Evolutionary conservation across 2,797 vertebrate species (phyloP), one percentile per base, ranked within the genome.

Genomic region (Acrocephalus scirpaceus): DNA sequence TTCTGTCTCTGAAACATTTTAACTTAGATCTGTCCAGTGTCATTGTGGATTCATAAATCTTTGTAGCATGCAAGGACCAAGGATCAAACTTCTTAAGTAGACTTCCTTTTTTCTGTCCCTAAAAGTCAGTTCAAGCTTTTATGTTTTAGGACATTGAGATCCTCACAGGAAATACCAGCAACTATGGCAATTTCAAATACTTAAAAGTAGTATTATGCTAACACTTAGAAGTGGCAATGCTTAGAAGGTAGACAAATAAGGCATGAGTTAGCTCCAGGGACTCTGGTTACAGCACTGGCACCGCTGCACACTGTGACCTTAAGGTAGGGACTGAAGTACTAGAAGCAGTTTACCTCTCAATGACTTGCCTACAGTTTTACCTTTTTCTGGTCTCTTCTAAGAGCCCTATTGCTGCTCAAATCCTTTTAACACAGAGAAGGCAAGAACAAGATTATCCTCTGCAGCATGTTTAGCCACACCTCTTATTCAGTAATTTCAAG

Each of bases 31-130:
- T 86, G 58, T 57, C 51, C 60, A 47, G 62, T 69, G 26, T 44
- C 53, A 72, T 65, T 93, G 83, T 3, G 3, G 22, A 85, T 22
- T 93, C 53, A 88, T 34, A 92, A 78, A 88, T 92, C 86, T 96
- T 95, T 58, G 81, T 26, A 93, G 58, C 38, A 86, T 70, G 34
- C 48, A 57, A 91, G 67, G 74, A 82, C 36, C 50, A 70, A 93
- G 22, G 40, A 94, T 75, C 44, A 60, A 65, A 88, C 50, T 87
- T 96, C 56, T 90, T 79, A 64, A 26, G 38, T n/a, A 29, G 2
- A 5, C 58, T 48, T 38, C 17, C 34, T 15, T 45, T 92, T 77
- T 90, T 23, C 19, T 79, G 56, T 56, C 36, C 18, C 22, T 44
- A 65, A 14, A 86, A 86, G 18, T 73, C 62, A 77, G 53, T 44